These are phyloP conservation scores for Drosophila nigrodunni DNA, from an alignment of 1,140 invertebrate genomes.

Conservation along the genomic window DNA sequence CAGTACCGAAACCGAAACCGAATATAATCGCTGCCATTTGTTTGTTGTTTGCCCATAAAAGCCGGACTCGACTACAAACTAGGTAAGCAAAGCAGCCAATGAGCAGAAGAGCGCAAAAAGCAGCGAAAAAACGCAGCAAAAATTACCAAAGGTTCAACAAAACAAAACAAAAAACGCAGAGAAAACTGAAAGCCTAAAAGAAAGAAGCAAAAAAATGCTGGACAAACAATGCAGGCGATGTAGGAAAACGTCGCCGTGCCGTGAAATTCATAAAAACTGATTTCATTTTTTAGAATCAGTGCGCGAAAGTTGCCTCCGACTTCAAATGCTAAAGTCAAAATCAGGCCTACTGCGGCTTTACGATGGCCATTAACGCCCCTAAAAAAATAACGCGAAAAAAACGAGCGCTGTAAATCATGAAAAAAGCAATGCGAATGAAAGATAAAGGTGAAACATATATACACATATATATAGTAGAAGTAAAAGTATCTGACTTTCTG, in stretches of 20 bases:
- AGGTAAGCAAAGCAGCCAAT: constrained; percentile 20
- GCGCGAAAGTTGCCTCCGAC: constrained; percentile 60
- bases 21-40: constrained; percentile 66
- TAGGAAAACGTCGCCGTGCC: constrained; percentile 19
- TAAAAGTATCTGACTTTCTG: constrained; percentile 5
- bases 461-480: no score
- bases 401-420: constrained; percentile 76
- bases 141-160: constrained; percentile 9
- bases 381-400: constrained; percentile 82
- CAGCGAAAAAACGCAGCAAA: constrained; percentile 19
- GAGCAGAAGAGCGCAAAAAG: no score
- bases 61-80: constrained; percentile 3
- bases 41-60: constrained; percentile 71
- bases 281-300: constrained; percentile 85
- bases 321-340: constrained; percentile 3
- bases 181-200: constrained; percentile 19
- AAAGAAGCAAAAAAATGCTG: constrained; percentile 17
- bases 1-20: constrained; percentile 65
- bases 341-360: constrained; percentile 72
- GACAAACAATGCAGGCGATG: constrained; percentile 27
- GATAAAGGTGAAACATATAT: not conserved
- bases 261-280: constrained; percentile 80
- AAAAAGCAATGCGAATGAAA: constrained; percentile 3
- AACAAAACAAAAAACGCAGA: constrained; percentile 12
- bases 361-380: constrained; percentile 73